Evolutionary conservation across 2,888 invertebrate species (phyloP).

Genomic region (Saturnia japonica): DNA sequence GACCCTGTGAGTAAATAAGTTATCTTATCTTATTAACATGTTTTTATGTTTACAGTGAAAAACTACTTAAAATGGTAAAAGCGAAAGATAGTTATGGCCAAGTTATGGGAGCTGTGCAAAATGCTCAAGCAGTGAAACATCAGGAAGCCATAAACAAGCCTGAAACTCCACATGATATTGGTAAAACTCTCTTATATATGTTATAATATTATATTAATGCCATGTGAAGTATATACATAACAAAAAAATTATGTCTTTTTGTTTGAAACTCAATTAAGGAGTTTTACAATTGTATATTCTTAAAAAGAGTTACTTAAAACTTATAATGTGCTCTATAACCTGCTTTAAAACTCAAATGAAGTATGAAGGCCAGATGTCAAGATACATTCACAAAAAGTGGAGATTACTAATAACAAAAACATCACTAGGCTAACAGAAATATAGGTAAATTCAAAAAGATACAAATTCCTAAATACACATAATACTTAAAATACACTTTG

Average conservation of each 20-base stretch:
- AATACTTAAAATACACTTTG: too few species aligned
- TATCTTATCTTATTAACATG: too few species aligned
- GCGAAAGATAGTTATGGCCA: slow-evolving; percentile 92
- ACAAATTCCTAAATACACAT: too few species aligned
- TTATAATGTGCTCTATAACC: not conserved
- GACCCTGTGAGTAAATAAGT: too few species aligned
- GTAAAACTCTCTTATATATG: slow-evolving; percentile 35
- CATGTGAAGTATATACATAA: too few species aligned
- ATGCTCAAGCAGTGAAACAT: slow-evolving; percentile 83
- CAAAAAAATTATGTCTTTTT: too few species aligned
- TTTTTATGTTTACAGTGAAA: slow-evolving; percentile 81
- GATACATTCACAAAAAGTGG: not conserved
- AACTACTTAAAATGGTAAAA: slow-evolving; percentile 87
- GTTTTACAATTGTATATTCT: too few species aligned
- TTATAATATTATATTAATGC: not conserved
- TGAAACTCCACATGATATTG: slow-evolving; percentile 65
- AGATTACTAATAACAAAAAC: not conserved
- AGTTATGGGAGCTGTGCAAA: slow-evolving; percentile 89
- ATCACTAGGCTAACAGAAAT: not conserved
- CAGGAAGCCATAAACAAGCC: slow-evolving; percentile 55
- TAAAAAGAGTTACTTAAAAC: not conserved
- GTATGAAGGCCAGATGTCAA: too few species aligned
- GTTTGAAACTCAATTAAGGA: too few species aligned
- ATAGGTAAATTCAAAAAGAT: too few species aligned
- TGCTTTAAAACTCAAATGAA: not conserved